Evolutionary conservation across 2,113 vertebrate genomes (phyloP), one percentile per base, ranked within the genome.

Genomic region (Barbus barbus): DNA sequence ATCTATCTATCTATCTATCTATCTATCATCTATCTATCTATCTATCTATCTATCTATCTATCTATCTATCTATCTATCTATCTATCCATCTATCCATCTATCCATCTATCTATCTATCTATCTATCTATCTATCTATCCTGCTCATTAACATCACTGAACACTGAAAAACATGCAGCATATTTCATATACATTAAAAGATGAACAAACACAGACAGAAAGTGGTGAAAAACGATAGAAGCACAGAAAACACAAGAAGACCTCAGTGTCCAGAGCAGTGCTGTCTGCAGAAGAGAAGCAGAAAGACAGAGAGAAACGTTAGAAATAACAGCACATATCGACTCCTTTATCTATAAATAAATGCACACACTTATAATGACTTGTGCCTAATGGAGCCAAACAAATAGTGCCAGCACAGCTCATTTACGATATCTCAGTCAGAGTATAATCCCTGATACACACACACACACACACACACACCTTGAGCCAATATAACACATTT

Each of bases 201-300:
- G 94, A 89, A 82, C 44, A 82, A 56, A 84, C 44, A 88, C 72
- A 86, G 36, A 65, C 67, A 60, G 20, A 33, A 48, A 71, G 18
- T 26, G 73, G 26, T 51, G 26, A 46, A 28, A 51, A 75, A 51
- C 18, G 28, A 84, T 22, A 82, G 38, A 86, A 56, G 78, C 22
- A 28, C 4, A 60, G 18, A n/a, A 94, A 91, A 89, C 74, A 92
- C 78, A 86, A 95, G 89, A 90, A 95, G 96, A 99, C 98, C 98
- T 99, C 97, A 95, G 97, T 93, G 91, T 99, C 97, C 97, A 97
- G 93, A 96, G 95, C 96, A 95, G 86, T 92, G 96, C 92, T 96
- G 91, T 98, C 98, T 99, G 97, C 93, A 97, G 95, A 87, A 93
- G 87, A 87, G 87, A 91, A 91, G 92, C 8, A 90, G 75, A 89